Evolutionary conservation across 1,140 invertebrate genomes (phyloP).

Genomic region (Galleria mellonella): DNA sequence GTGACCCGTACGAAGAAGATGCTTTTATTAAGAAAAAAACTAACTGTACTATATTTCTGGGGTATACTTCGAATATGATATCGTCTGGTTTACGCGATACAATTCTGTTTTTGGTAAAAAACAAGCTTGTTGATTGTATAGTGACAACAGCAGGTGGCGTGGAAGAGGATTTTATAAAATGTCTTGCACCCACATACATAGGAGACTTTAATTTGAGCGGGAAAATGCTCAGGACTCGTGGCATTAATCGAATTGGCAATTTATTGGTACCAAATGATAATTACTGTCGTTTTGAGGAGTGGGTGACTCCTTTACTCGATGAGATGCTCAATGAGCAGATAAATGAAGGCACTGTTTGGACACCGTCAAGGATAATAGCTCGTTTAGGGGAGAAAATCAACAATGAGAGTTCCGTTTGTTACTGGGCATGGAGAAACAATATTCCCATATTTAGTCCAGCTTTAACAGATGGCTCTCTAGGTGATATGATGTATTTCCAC

Average conservation of each 20-base stretch:
- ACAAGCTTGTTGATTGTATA: slow-evolving; percentile 92
- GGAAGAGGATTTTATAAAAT: slow-evolving; percentile 99
- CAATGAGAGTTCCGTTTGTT: slow-evolving; percentile 94
- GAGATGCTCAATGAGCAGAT: slow-evolving; percentile 94
- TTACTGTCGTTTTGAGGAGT: slow-evolving; percentile 98
- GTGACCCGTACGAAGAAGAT: slow-evolving; percentile 83
- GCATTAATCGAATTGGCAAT: slow-evolving; percentile 98
- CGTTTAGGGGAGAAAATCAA: slow-evolving; percentile 93
- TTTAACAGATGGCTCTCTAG: slow-evolving; percentile 97
- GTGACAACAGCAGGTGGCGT: slow-evolving; percentile 98
- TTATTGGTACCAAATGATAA: slow-evolving; percentile 98
- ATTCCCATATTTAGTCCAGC: slow-evolving; percentile 99
- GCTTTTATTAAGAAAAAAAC: slow-evolving; percentile 84
- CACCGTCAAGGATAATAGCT: slow-evolving; percentile 83
- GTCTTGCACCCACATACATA: slow-evolving; percentile 94
- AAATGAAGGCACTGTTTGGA: slow-evolving; percentile 86
- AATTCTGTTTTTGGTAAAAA: slow-evolving; percentile 91
- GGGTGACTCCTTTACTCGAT: slow-evolving; percentile 96
- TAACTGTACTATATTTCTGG: slow-evolving; percentile 97
- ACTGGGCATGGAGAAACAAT: slow-evolving; percentile 98
- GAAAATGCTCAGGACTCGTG: slow-evolving; percentile 84
- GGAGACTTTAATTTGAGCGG: slow-evolving; percentile 93
- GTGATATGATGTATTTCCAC: slow-evolving; percentile 99
- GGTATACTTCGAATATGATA: slow-evolving; percentile 98
- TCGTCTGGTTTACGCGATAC: slow-evolving; percentile 96